Evolutionary conservation across 1,140 invertebrate genomes (phyloP), one percentile per base, ranked within the genome.

Genomic region (Sycophaga agraensis): DNA sequence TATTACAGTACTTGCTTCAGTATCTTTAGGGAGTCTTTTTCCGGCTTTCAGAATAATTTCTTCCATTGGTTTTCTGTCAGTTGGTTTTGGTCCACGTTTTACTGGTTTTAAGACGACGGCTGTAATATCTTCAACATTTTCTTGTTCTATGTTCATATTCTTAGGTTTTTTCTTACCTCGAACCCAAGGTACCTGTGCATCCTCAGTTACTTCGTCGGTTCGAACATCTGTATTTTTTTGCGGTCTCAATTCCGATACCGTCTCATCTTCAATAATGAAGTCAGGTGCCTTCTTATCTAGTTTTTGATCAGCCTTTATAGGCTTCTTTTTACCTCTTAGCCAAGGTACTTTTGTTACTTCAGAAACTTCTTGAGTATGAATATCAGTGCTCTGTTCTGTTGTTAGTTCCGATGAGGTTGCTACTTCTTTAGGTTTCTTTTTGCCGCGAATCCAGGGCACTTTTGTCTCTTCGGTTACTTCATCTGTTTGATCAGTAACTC

Each of bases 401-500:
- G n/a, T n/a, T n/a, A n/a, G n/a, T n/a, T n/a, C n/a, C n/a, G n/a
- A n/a, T n/a, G n/a, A n/a, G n/a, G n/a, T n/a, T n/a, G n/a, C n/a
- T 34, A n/a, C 11, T 9, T 68, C 60, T 55, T 67, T 63, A 49
- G 63, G 49, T 56, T 24, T 66, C 26, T 63, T 37, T 37, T 65
- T 69, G 74, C 81, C 55, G 72, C 78, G 77, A 71, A 71, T 79
- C 73, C 78, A 71, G 51, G 78, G 80, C 62, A 79, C 73, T 50
- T 77, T 79, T 0, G 61, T 51, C 16, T 35, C 57, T 62, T 69
- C 66, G 17, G 46, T 26, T 67, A 84, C 74, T 40, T 22, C 26
- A 73, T 77, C n/a, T 26, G 35, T 14, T 53, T 43, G 16, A 5
- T 9, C 22, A 1, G 12, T 12, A 16, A 11, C 14, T 11, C 17